Base-by-base conservation (phyloP, 2,113 vertebrate species). In the Nanorana parkeri region DNA sequence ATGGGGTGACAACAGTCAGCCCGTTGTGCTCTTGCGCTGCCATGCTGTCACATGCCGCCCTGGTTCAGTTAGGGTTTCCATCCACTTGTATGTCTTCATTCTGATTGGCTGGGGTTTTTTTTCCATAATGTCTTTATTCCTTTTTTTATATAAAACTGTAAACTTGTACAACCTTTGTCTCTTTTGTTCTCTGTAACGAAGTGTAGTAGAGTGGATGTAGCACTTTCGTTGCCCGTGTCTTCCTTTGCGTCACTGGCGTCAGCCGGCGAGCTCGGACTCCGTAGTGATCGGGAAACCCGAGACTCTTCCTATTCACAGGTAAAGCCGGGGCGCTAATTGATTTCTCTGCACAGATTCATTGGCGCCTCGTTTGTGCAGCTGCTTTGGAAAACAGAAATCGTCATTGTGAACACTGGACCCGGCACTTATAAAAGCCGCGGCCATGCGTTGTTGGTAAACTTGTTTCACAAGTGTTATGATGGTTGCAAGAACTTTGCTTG, bases 201-300 rank as follows among this genome's bases (percentile, higher is more conserved):
- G 65, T 29, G 28, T 8, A 20, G 66, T 32, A 4, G n/a, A 16
- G 19, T 68, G 11, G 8, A 21, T 71, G 41, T 51, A 58, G 21
- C 17, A 15, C 5, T 68, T 78, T 11, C 4, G 5, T 21, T 36
- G 64, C 61, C 68, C 23, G 19, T 68, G 4, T 3, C 29, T 83
- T 85, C 84, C 89, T 87, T 86, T 83, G 85, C 84, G 56, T 83
- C 29, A 86, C 78, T 32, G 87, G 87, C 85, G 77, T 29, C 61
- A 68, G 77, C 83, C 88, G 88, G 88, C 84, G 86, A 87, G 66
- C 64, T 83, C 21, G 73, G 71, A 17, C 24, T 54, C 28, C 55
- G n/a, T 71, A 51, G 80, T 69, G 56, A 41, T 36, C 28, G 21
- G 66, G 81, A 85, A 47, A 55, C 63, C 29, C 13, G 51, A 65